Evolutionary conservation across 2,888 invertebrate genomes (phyloP), one percentile per base, ranked within the genome.

Genomic region (Himalopsyche tibetana): DNA sequence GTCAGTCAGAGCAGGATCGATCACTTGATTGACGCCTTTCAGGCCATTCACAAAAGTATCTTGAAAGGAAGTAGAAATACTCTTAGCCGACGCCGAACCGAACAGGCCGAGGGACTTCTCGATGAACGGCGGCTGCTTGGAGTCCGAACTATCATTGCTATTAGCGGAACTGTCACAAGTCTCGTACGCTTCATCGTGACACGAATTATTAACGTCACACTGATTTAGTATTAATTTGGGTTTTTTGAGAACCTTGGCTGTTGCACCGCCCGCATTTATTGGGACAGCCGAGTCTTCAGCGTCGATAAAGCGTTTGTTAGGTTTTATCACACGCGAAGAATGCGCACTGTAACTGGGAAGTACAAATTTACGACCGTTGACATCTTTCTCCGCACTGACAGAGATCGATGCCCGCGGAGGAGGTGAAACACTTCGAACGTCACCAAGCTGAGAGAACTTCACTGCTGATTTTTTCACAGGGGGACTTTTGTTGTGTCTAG

Each of bases 281-380:
- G 90, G 88, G 87, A 91, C 87, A 88, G 90, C 88, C 79, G 91
- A 92, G 90, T 94, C 95, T 88, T 95, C 94, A 87, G 94, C 94
- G 90, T 96, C 96, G 85, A 97, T 94, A 90, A 97, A 96, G 89
- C 96, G 94, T 92, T 97, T 98, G 90, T 97, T 97, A 69, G 98
- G 97, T 91, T 97, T 98, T 84, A 97, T 97, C 79, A 97, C 96
- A 89, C 98, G 94, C 6, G 97, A 97, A 74, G 97, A 97, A 91
- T 97, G 96, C 19, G 95, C 96, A 93, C 97, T 97, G 89, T 96
- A 94, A 81, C 95, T 94, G 28, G 97, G 97, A 88, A 97, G 92
- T 55, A 96, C 95, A 93, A 97, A 97, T 91, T 95, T 96, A 83
- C 94, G 88, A 51, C 90, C 89, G 87, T 89, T 90, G 15, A 90